Conservation (phyloP, 2,888 invertebrate genomes). For the Eilema caniola region DNA sequence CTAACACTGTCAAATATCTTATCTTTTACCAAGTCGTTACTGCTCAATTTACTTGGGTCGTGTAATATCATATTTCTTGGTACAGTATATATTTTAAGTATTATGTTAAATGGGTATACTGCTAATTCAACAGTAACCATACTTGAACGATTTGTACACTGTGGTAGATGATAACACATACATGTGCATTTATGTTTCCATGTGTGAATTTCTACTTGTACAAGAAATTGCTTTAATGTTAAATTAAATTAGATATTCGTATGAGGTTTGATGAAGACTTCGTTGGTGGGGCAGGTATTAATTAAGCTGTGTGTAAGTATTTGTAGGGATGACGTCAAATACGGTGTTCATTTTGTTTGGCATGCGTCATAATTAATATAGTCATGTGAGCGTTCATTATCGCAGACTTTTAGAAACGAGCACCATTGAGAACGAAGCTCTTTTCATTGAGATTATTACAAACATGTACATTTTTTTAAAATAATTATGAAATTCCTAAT, state of each 20-base stretch:
- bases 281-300: slow-evolving; percentile 57
- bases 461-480: not conserved
- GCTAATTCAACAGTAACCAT: slow-evolving; percentile 9
- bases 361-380: slow-evolving; percentile 42
- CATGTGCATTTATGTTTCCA: slow-evolving; percentile 25
- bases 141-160: slow-evolving; percentile 28
- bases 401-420: slow-evolving; percentile 17
- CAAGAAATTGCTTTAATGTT: slow-evolving; percentile 80
- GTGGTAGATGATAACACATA: slow-evolving; percentile 24
- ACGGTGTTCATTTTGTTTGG: slow-evolving; percentile 51
- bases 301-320: slow-evolving; percentile 54
- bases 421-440: not conserved
- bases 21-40: slow-evolving; percentile 54
- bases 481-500: too few relatives aligned
- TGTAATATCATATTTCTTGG: slow-evolving; percentile 42
- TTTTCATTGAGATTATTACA: not conserved
- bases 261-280: slow-evolving; percentile 70
- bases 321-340: slow-evolving; percentile 53
- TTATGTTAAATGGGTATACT: slow-evolving; percentile 14
- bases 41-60: slow-evolving; percentile 47
- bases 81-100: slow-evolving; percentile 32
- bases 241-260: slow-evolving; percentile 80
- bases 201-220: slow-evolving; percentile 61
- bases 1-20: slow-evolving; percentile 55
- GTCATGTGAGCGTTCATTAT: slow-evolving; percentile 32